These are phyloP conservation scores for Polypterus bichir DNA, from an alignment of 2,113 vertebrate species.

Conservation along the genomic window DNA sequence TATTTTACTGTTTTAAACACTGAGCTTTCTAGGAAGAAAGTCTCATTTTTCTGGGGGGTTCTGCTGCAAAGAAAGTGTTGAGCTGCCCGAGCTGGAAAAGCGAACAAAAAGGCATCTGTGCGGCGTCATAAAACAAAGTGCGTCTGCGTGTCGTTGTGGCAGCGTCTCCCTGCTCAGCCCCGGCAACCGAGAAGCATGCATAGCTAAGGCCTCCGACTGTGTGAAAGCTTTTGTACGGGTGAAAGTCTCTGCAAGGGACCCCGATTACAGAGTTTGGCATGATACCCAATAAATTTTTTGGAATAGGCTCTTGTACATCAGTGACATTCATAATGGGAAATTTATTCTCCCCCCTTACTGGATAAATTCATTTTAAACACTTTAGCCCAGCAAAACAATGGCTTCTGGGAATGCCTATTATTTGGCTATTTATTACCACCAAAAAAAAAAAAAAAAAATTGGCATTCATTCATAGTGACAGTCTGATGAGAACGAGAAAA, in stretches of 20 bases:
- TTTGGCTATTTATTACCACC: constrained; percentile 58
- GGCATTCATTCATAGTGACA: constrained; percentile 31
- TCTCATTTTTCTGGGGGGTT: constrained; percentile 10
- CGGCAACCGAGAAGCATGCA: constrained; percentile 92
- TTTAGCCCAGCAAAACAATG: constrained; percentile 73
- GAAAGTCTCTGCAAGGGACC: constrained; percentile 63
- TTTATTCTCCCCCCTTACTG: constrained; percentile 70
- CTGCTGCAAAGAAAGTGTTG: constrained; percentile 13
- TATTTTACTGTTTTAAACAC: constrained; percentile 15
- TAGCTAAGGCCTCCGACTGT: constrained; percentile 82
- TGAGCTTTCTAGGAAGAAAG: constrained; percentile 13
- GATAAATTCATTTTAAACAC: constrained; percentile 88
- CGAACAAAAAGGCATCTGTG: constrained; percentile 58
- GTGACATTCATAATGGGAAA: constrained; percentile 77
- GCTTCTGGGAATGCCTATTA: constrained; percentile 65
- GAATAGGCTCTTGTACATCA: constrained; percentile 66
- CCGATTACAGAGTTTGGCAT: constrained; percentile 76
- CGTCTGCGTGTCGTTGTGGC: constrained; percentile 67
- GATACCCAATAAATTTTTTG: constrained; percentile 60
- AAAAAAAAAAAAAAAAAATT: constrained; percentile 20
- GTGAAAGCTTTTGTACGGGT: constrained; percentile 73
- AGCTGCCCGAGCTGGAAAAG: constrained; percentile 51
- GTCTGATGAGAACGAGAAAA: constrained; percentile 27
- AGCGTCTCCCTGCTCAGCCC: constrained; percentile 63
- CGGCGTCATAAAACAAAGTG: constrained; percentile 61